Conservation (phyloP, 1,140 invertebrate species). For the Drosophila funebris region DNA sequence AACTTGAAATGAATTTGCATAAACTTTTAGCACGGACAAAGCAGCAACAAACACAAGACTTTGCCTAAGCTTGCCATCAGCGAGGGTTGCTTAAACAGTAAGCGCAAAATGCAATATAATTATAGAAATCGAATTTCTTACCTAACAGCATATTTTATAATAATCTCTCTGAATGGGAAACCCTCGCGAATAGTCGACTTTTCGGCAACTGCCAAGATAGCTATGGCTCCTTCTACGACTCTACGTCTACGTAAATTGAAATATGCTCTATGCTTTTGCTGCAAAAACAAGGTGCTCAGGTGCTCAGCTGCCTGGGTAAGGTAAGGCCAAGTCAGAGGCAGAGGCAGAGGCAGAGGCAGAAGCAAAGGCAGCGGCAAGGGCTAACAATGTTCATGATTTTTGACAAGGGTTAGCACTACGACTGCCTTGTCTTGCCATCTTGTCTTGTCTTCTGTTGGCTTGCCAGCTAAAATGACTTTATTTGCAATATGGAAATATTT, state of each 20-base stretch:
- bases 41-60: slow-evolving; percentile 19
- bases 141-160: neutral
- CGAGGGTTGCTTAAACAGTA: slow-evolving; percentile 3
- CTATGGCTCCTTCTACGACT: neutral
- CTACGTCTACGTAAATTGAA: slow-evolving; percentile 41
- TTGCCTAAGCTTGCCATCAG: neutral
- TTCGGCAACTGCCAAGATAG: slow-evolving; percentile 33
- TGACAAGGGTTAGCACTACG: slow-evolving; percentile 64
- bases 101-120: neutral
- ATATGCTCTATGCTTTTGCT: slow-evolving; percentile 26
- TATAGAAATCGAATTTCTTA: neutral
- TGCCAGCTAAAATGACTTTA: slow-evolving; percentile 68
- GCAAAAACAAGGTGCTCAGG: slow-evolving; percentile 30
- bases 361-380: neutral
- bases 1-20: slow-evolving; percentile 80
- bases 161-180: too few species aligned
- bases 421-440: slow-evolving; percentile 8
- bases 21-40: slow-evolving; percentile 63
- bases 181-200: slow-evolving; percentile 23
- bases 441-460: neutral
- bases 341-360: neutral
- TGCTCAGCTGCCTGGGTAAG: slow-evolving; percentile 22
- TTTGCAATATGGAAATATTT: slow-evolving; percentile 82
- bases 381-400: slow-evolving; percentile 45
- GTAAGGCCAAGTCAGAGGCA: neutral